Conservation (phyloP, 2,797 vertebrate genomes). For the Gephyroberyx darwinii region DNA sequence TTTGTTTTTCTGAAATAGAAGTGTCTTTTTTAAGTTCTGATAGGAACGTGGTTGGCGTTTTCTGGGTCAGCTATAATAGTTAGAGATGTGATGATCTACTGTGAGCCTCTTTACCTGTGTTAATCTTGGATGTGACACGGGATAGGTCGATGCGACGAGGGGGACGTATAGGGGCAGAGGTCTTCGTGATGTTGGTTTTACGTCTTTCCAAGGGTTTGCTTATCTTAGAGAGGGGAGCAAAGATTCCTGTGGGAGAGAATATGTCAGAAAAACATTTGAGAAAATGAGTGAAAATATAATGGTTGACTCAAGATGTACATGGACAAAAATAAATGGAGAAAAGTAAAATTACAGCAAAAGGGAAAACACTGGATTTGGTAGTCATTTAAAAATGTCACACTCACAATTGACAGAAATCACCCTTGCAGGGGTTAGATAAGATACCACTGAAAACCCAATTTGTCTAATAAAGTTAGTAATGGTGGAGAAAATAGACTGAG, state of each 20-base stretch:
- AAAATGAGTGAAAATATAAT: neutral
- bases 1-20: neutral
- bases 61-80: neutral
- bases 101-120: conserved; percentile 82
- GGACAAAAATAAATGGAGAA: neutral
- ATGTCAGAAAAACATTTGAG: neutral
- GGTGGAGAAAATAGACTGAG: neutral
- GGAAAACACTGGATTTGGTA: neutral
- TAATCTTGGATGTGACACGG: conserved; percentile 87
- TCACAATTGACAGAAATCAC: conserved; percentile 1
- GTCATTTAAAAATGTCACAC: neutral
- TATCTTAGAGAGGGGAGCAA: conserved; percentile 95
- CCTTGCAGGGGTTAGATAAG: neutral
- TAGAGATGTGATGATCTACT: neutral
- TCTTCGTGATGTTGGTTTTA: conserved; percentile 72
- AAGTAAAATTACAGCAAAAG: neutral
- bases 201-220: conserved; percentile 86
- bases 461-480: conserved; percentile 10
- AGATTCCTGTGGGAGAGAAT: conserved; percentile 85
- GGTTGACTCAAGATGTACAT: neutral
- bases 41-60: neutral
- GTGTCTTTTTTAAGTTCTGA: neutral
- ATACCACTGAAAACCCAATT: conserved; percentile 11
- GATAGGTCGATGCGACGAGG: conserved; percentile 84
- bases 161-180: conserved; percentile 70